Evolutionary conservation across 2,797 vertebrate genomes (phyloP).

Genomic region (Coregonus sp.): DNA sequence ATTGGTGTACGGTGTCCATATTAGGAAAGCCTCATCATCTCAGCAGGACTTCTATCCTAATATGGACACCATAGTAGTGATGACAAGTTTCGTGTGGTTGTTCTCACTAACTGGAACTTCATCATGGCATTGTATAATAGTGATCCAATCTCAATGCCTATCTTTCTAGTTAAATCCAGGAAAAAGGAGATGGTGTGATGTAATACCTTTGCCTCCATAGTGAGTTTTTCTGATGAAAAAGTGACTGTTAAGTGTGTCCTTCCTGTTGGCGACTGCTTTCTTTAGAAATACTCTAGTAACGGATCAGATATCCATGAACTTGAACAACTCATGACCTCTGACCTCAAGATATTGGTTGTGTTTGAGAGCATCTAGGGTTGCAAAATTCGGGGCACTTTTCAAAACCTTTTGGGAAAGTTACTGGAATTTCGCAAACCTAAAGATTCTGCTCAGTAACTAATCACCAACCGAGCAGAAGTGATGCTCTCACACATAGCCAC

Average conservation of each 20-base stretch:
- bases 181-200: neutral
- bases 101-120: slow-evolving; percentile 33
- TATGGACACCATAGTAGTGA: no score
- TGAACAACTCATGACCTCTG: neutral
- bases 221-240: neutral
- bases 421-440: no score
- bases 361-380: neutral
- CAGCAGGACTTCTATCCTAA: no score
- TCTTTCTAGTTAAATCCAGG: neutral
- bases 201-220: neutral
- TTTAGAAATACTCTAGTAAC: neutral
- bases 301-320: neutral
- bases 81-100: no score
- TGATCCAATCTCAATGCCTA: neutral
- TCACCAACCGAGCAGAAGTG: no score
- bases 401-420: no score
- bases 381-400: no score
- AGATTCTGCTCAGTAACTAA: no score
- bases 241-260: neutral
- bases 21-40: no score
- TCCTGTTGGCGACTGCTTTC: neutral
- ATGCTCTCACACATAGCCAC: no score
- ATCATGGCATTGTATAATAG: neutral
- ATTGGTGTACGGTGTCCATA: no score
- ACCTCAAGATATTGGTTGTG: neutral